Evolutionary conservation across 2,888 invertebrate genomes (phyloP).

Genomic region (Drosophila quinaria): DNA sequence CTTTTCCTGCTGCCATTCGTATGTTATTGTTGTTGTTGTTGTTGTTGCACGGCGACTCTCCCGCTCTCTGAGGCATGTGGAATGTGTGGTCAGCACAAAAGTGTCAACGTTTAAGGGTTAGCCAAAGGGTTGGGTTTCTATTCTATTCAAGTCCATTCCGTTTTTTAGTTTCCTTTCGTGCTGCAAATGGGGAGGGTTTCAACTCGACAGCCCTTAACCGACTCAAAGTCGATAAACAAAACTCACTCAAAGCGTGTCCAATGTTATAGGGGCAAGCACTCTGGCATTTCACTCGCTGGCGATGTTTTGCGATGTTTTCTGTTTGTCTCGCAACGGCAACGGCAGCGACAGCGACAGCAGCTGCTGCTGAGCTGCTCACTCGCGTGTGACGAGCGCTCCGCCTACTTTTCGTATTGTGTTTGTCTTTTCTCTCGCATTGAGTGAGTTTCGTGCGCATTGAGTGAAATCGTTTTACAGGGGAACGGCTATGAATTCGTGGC

Average conservation of each 20-base stretch:
- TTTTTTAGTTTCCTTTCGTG: not conserved
- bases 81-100: conserved; percentile 72
- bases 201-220: not conserved
- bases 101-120: conserved; percentile 75
- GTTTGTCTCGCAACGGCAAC: conserved; percentile 8
- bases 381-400: conserved; percentile 70
- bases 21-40: not conserved
- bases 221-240: conserved; percentile 12
- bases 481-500: conserved; percentile 24
- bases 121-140: conserved; percentile 69
- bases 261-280: conserved; percentile 40
- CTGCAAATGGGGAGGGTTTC: conserved; percentile 31
- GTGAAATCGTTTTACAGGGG: conserved; percentile 42
- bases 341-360: conserved; percentile 4
- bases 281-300: conserved; percentile 63
- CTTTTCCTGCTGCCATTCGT: conserved; percentile 8
- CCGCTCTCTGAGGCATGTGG: conserved; percentile 46
- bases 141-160: not conserved
- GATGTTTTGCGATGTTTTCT: conserved; percentile 70
- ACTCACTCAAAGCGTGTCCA: conserved; percentile 24
- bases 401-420: conserved; percentile 72
- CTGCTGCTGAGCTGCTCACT: conserved; percentile 50
- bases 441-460: conserved; percentile 44
- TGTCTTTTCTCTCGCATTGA: conserved; percentile 44
- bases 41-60: conserved; percentile 16